Evolutionary conservation across 2,888 invertebrate species (phyloP).

Genomic region (Chirona hameri): DNA sequence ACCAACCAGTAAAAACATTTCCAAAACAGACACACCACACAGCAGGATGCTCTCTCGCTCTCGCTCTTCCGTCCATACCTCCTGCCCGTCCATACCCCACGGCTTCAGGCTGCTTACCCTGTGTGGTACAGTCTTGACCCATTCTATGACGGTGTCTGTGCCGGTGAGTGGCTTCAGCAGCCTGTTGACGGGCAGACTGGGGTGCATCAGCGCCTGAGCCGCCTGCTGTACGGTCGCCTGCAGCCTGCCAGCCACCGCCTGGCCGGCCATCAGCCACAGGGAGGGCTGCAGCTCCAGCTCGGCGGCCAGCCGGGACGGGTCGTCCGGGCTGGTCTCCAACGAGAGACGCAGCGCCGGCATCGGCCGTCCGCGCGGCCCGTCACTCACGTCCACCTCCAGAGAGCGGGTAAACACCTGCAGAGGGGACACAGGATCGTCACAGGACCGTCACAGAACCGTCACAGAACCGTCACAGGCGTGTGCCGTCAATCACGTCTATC

Average conservation of each 20-base stretch:
- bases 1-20: no score
- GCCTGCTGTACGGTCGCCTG: neutral
- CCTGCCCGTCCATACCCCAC: neutral
- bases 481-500: no score
- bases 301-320: neutral
- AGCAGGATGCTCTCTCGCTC: no score
- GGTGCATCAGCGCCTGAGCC: neutral
- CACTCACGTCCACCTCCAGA: neutral
- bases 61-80: no score
- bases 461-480: no score
- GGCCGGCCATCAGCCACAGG: neutral
- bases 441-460: no score
- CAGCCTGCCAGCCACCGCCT: neutral
- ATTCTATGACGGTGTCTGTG: neutral
- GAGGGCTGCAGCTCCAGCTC: conserved; percentile 9
- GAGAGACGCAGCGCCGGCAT: neutral
- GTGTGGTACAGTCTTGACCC: neutral
- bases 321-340: neutral
- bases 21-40: no score
- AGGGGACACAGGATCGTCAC: no score
- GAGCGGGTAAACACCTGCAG: neutral
- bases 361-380: neutral
- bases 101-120: neutral
- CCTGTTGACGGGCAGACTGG: neutral
- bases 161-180: conserved; percentile 12